These are phyloP conservation scores for Melanotaenia pygmaea DNA, from an alignment of 2,797 vertebrate genomes.

Conservation along the genomic window DNA sequence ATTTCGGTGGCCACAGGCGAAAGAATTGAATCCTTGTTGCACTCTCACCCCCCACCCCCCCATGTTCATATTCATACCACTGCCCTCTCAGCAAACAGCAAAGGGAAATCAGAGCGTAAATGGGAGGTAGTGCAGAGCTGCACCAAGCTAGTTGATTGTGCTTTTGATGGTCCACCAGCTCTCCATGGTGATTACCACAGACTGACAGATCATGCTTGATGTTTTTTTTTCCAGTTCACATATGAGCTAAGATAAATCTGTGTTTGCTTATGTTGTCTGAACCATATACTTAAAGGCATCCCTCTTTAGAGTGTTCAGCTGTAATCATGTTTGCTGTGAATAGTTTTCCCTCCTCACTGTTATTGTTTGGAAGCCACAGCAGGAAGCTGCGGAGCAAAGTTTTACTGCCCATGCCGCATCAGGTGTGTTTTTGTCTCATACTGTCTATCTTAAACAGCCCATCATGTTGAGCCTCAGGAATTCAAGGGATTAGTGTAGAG, in stretches of 20 bases:
- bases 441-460: constrained; percentile 56
- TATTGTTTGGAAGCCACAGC: constrained; percentile 55
- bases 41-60: no score
- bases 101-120: constrained; percentile 60
- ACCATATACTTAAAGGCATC: constrained; percentile 53
- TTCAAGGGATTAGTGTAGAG: constrained; percentile 54
- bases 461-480: constrained; percentile 65
- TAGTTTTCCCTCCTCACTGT: constrained; percentile 49
- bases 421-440: constrained; percentile 69
- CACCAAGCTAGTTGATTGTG: constrained; percentile 63
- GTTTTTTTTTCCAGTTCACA: constrained; percentile 39
- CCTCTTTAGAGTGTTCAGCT: constrained; percentile 46
- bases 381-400: constrained; percentile 39
- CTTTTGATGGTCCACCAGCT: constrained; percentile 83
- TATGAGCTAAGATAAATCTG: constrained; percentile 55
- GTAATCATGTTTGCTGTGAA: constrained; percentile 56
- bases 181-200: constrained; percentile 70
- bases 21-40: constrained; percentile 54
- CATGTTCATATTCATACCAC: constrained; percentile 29
- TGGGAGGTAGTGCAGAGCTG: constrained; percentile 35
- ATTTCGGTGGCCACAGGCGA: constrained; percentile 28
- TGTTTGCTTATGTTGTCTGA: constrained; percentile 61
- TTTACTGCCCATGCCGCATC: constrained; percentile 48
- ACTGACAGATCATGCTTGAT: constrained; percentile 69
- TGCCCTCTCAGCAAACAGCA: constrained; percentile 42